Evolutionary conservation across 2,797 vertebrate species (phyloP).

Genomic region (Nannoperca obscura): DNA sequence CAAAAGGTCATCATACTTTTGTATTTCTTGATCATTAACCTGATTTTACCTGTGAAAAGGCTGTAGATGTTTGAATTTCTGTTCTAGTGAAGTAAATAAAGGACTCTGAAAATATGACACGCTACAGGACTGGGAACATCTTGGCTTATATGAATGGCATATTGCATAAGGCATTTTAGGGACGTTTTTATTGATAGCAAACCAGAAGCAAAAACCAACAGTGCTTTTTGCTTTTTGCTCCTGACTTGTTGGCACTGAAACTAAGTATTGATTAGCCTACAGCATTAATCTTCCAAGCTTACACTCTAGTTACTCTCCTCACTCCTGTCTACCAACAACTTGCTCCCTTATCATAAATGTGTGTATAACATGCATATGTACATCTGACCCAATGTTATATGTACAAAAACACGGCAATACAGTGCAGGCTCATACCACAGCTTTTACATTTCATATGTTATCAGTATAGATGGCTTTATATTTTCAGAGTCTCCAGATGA

Average conservation of each 20-base stretch:
- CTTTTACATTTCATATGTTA: neutral
- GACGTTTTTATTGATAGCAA: neutral
- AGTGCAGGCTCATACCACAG: neutral
- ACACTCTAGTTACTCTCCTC: neutral
- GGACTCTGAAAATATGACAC: neutral
- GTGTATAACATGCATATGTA: neutral
- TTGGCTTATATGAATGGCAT: neutral
- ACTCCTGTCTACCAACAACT: neutral
- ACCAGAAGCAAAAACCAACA: too few species aligned
- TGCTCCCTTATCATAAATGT: neutral
- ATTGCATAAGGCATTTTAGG: too few species aligned
- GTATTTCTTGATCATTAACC: conserved; percentile 29
- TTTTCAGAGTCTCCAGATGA: neutral
- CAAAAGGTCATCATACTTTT: conserved; percentile 52
- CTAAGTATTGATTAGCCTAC: neutral
- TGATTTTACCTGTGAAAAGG: conserved; percentile 35
- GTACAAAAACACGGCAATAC: too few species aligned
- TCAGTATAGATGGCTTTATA: neutral
- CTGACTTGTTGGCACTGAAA: conserved; percentile 12
- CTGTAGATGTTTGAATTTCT: conserved; percentile 5
- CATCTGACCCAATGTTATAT: neutral
- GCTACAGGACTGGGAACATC: neutral
- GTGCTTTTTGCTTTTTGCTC: too few species aligned
- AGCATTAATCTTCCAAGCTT: conserved; percentile 7
- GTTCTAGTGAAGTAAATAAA: conserved; percentile 1